Evolutionary conservation across 2,113 vertebrate species (phyloP).

Genomic region (Megalops atlanticus): DNA sequence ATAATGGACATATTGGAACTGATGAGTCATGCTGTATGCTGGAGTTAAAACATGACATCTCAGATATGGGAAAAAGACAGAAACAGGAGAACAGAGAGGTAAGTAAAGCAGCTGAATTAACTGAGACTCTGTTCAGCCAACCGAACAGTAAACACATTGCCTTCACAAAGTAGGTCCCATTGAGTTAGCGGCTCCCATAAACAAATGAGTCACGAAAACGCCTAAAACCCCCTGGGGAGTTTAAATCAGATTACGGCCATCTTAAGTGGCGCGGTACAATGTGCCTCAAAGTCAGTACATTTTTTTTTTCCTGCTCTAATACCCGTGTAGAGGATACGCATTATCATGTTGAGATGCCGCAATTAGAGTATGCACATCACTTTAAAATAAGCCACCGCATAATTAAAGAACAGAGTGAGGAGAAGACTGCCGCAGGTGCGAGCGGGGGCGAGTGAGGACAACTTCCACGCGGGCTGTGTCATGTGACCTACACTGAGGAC

Average conservation of each 20-base stretch:
- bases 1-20: no score
- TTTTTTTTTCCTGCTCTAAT: not conserved
- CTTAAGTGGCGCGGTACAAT: not conserved
- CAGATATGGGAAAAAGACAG: no score
- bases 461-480: not conserved
- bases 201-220: not conserved
- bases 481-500: not conserved
- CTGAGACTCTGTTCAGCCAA: not conserved
- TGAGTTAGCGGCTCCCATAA: not conserved
- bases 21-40: not conserved
- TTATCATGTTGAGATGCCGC: not conserved
- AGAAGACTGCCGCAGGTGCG: not conserved
- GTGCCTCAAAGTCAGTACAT: not conserved
- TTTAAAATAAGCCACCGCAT: not conserved
- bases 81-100: not conserved
- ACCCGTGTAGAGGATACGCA: not conserved
- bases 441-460: not conserved
- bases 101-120: not conserved
- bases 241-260: not conserved
- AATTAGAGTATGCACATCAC: not conserved
- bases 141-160: not conserved
- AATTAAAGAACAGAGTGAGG: not conserved
- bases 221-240: not conserved
- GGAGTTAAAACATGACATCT: not conserved
- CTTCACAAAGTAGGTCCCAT: not conserved